Percentiles rank a stretch among this genome's conserved stretches.
Conservation (phyloP, 1,140 invertebrate species). For the Araneus ventricosus region DNA sequence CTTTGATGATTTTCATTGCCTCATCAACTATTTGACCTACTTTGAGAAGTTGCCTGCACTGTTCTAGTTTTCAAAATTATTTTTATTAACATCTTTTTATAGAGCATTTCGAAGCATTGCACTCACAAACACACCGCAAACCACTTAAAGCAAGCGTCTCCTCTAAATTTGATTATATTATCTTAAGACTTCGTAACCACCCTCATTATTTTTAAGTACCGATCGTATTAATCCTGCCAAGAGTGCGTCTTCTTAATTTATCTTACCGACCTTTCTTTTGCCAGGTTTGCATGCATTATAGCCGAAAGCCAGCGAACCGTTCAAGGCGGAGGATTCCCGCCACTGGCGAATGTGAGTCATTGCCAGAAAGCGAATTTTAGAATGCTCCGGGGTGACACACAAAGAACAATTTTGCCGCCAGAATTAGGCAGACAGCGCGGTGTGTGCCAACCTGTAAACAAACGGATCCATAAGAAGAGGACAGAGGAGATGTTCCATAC, state of each 20-base stretch:
- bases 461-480: neutral
- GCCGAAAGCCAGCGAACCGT: neutral
- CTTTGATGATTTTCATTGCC: too few species aligned
- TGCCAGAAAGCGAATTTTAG: neutral
- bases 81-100: too few species aligned
- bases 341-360: neutral
- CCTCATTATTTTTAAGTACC: neutral
- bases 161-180: neutral
- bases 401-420: neutral
- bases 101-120: too few species aligned
- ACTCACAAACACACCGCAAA: neutral
- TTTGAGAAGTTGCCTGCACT: too few species aligned
- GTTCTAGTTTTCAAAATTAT: too few species aligned
- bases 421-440: neutral
- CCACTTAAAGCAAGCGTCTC: neutral
- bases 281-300: neutral
- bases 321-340: neutral
- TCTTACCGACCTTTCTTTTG: neutral
- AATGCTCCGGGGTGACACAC: neutral
- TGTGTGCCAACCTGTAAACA: neutral
- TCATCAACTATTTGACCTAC: too few species aligned
- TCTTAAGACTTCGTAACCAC: neutral
- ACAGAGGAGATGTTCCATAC: neutral
- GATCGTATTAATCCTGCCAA: neutral
- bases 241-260: neutral